Evolutionary conservation across 2,797 vertebrate genomes (phyloP).

Genomic region (Eulemur coronatus): DNA sequence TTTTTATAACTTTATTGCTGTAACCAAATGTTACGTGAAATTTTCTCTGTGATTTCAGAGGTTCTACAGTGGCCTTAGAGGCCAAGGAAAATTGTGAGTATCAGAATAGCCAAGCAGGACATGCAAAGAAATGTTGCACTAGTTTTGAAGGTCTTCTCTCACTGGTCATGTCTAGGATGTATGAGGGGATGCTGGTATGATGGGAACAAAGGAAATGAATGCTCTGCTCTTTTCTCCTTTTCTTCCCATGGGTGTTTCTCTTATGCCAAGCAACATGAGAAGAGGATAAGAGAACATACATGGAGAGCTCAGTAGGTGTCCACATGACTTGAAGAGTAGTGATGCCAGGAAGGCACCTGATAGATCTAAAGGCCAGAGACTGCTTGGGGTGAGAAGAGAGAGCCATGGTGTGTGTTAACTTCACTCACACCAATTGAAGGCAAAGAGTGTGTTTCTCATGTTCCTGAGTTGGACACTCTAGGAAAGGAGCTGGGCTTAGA

Average conservation of each 20-base stretch:
- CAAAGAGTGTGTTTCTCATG: not conserved
- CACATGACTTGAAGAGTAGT: not conserved
- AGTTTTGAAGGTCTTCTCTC: not conserved
- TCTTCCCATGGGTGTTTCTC: not conserved
- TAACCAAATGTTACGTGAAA: not conserved
- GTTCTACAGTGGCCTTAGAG: not conserved
- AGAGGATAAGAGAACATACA: not conserved
- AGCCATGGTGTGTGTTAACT: not conserved
- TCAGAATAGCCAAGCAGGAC: not conserved
- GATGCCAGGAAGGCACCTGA: not conserved
- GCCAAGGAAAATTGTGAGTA: not conserved
- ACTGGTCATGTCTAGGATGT: not conserved
- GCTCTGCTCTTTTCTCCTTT: too few species aligned
- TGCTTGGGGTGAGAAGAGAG: not conserved
- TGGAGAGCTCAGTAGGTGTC: not conserved
- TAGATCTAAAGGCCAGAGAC: not conserved
- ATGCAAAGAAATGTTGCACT: not conserved
- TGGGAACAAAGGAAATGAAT: not conserved
- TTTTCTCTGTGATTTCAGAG: not conserved
- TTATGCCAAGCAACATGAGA: not conserved
- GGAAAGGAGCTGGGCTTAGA: not conserved
- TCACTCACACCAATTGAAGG: too few species aligned
- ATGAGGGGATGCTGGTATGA: not conserved
- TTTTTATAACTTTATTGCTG: not conserved
- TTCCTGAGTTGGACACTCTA: not conserved